Evolutionary conservation across 1,140 invertebrate species (phyloP).

Genomic region (Gerris buenoi): DNA sequence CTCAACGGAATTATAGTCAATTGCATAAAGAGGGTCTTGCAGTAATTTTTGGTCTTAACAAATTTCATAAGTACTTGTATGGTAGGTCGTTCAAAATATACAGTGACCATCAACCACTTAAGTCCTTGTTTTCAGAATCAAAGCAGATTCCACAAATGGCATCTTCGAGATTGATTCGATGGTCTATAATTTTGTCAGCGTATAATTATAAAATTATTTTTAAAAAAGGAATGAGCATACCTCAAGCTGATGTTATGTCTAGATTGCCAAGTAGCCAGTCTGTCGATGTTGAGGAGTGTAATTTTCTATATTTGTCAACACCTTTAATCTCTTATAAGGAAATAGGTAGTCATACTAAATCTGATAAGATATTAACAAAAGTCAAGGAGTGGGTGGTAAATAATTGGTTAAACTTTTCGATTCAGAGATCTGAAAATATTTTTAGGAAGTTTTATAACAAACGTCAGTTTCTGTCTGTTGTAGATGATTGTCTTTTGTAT

Average conservation of each 20-base stretch:
- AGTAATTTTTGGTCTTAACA: conserved; percentile 28
- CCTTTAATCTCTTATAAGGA: background rate
- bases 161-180: conserved; percentile 15
- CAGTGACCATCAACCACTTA: background rate
- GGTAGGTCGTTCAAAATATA: background rate
- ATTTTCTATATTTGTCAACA: background rate
- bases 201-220: conserved; percentile 19
- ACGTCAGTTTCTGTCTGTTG: background rate
- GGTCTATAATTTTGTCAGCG: conserved; percentile 12
- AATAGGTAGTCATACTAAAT: background rate
- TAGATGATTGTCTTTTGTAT: background rate
- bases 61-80: conserved; percentile 28
- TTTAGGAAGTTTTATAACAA: background rate
- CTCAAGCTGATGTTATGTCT: conserved; percentile 10
- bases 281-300: background rate
- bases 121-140: background rate
- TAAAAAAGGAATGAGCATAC: conserved; percentile 8
- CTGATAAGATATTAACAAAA: background rate
- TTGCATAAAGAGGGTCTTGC: conserved; percentile 34
- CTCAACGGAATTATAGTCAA: conserved; percentile 33
- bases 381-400: background rate
- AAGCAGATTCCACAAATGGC: conserved; percentile 24
- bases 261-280: background rate
- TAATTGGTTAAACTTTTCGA: background rate
- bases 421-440: background rate